phyloP scores from a whole-genome alignment of 1,140 invertebrate genomes.

The Papilio helenus region DNA sequence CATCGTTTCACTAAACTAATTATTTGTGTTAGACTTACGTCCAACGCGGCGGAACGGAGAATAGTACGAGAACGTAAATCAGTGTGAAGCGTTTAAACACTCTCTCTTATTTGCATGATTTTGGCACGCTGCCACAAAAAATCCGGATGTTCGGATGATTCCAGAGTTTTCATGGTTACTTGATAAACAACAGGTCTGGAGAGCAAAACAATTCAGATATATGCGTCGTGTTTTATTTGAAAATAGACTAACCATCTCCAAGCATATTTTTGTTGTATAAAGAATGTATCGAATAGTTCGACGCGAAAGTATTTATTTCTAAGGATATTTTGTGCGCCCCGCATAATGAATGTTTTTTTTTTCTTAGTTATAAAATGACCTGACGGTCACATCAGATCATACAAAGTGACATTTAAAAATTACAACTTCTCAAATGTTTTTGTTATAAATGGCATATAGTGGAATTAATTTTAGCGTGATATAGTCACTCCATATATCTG shows the following conservation, averaged over 20 bases:
- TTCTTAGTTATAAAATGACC: background rate
- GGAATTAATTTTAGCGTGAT: no score
- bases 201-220: conserved; percentile 40
- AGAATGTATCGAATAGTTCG: conserved; percentile 1
- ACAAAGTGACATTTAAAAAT: background rate
- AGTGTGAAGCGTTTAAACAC: conserved; percentile 39
- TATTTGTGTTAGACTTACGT: conserved; percentile 26
- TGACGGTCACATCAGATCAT: background rate
- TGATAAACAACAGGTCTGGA: conserved; percentile 40
- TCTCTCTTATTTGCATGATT: conserved; percentile 45
- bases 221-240: conserved; percentile 17
- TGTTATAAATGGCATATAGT: no score
- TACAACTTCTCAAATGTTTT: no score
- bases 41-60: conserved; percentile 30
- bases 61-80: conserved; percentile 40
- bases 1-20: conserved; percentile 33
- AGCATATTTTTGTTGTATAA: background rate
- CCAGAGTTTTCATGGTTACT: conserved; percentile 35
- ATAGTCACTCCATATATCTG: no score
- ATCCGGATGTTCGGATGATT: conserved; percentile 43
- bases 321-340: background rate
- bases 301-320: background rate
- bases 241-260: background rate
- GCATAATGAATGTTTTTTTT: background rate
- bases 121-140: conserved; percentile 50